Percentiles rank a stretch among this genome's conserved stretches.
These are phyloP conservation scores for Agrochola macilenta DNA, from an alignment of 2,888 invertebrate species.

Conservation along the genomic window DNA sequence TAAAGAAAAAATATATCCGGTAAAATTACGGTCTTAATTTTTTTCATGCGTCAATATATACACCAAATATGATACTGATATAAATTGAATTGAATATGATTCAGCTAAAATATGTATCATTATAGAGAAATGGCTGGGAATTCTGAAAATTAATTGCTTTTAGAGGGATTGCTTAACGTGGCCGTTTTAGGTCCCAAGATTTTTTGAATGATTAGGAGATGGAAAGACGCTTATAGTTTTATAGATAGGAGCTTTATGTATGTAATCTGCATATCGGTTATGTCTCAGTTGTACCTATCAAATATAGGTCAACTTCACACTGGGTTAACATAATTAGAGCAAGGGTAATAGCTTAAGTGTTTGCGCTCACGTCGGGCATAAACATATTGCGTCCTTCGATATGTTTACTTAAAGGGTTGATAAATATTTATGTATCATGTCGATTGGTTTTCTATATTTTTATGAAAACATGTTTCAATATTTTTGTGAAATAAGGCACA, in stretches of 20 bases:
- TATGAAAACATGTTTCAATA: not conserved
- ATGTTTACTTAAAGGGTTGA: constrained; percentile 20
- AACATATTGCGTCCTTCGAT: constrained; percentile 47
- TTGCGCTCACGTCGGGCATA: constrained; percentile 36
- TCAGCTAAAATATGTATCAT: no score
- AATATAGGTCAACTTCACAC: constrained; percentile 55
- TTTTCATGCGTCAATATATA: no score
- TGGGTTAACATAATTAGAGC: constrained; percentile 54
- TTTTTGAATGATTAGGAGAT: no score
- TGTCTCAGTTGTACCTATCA: constrained; percentile 7
- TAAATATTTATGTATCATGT: constrained; percentile 14
- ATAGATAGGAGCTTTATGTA: not conserved
- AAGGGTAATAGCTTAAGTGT: constrained; percentile 55
- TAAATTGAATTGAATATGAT: no score
- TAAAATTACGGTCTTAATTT: no score
- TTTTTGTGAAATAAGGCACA: not conserved
- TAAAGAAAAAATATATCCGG: no score
- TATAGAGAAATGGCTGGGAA: no score
- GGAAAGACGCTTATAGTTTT: not conserved
- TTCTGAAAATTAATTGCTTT: no score
- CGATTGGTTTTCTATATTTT: not conserved
- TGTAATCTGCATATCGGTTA: not conserved
- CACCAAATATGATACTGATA: no score
- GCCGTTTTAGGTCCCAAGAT: no score
- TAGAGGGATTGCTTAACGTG: no score